A percentile compares a stretch with the other conserved stretches of the same genome.
phyloP scores from a whole-genome alignment of 2,113 vertebrate genomes.

The Lophius piscatorius region DNA sequence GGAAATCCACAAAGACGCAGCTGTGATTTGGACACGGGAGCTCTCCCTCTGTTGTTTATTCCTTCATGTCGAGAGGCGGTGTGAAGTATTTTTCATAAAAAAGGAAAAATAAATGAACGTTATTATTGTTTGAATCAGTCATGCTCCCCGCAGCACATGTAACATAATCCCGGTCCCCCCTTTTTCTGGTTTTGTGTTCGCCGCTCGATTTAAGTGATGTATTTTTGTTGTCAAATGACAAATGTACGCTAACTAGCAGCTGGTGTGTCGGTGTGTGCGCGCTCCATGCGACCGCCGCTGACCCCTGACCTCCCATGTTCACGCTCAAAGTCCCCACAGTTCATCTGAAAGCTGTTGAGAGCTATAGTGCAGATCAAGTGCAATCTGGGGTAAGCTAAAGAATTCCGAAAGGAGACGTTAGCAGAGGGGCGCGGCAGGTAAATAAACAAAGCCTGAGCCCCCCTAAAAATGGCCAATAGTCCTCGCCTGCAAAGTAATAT shows the following conservation, averaged over 20 bases:
- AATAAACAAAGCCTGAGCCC: too few relatives aligned
- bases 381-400: conserved; percentile 27
- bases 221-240: conserved; percentile 76
- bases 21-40: conserved; percentile 45
- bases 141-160: conserved; percentile 48
- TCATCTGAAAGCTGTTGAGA: conserved; percentile 64
- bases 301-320: conserved; percentile 49
- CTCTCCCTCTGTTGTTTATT: conserved; percentile 64
- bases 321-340: conserved; percentile 32
- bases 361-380: conserved; percentile 50
- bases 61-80: conserved; percentile 57
- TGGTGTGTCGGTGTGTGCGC: conserved; percentile 34
- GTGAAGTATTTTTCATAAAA: conserved; percentile 79
- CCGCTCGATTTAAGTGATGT: conserved; percentile 64
- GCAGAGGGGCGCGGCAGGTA: conserved; percentile 5
- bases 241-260: conserved; percentile 61
- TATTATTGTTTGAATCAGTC: conserved; percentile 76
- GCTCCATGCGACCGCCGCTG: conserved; percentile 33
- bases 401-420: conserved; percentile 16
- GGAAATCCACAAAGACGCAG: conserved; percentile 60
- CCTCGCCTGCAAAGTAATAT: too few relatives aligned
- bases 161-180: conserved; percentile 57
- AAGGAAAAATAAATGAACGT: conserved; percentile 73
- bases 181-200: conserved; percentile 65
- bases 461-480: too few relatives aligned